Conservation (phyloP, 2,113 vertebrate genomes). For the Cranoglanis bouderius region DNA sequence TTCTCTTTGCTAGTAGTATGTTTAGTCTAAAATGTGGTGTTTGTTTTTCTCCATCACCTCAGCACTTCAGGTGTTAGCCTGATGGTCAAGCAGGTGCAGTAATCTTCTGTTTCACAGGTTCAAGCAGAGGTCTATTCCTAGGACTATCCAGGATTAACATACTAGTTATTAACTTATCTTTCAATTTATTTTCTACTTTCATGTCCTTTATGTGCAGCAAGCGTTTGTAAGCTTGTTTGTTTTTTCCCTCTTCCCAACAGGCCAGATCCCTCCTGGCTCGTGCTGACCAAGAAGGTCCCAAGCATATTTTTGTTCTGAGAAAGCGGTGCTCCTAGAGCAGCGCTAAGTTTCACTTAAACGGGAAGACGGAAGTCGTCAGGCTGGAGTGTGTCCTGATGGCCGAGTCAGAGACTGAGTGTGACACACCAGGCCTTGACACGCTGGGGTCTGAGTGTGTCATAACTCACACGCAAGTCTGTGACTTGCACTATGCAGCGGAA, state of each 20-base stretch:
- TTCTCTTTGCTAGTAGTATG: not conserved
- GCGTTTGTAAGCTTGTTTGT: not conserved
- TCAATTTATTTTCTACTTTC: not conserved
- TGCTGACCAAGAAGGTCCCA: slow-evolving; percentile 51
- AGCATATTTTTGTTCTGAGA: slow-evolving; percentile 21
- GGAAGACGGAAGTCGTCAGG: slow-evolving; percentile 78
- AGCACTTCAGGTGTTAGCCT: not conserved
- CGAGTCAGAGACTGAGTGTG: slow-evolving; percentile 83
- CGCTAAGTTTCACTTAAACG: slow-evolving; percentile 62
- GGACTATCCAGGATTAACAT: not conserved
- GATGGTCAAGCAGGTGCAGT: not conserved
- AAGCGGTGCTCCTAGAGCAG: slow-evolving; percentile 55
- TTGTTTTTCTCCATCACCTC: not conserved
- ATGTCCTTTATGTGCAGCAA: not conserved
- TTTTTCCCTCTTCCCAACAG: slow-evolving; percentile 35
- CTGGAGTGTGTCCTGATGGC: slow-evolving; percentile 82
- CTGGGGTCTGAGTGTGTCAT: slow-evolving; percentile 84
- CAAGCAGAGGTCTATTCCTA: not conserved
- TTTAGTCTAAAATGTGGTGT: not conserved
- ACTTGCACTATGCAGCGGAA: slow-evolving; percentile 78
- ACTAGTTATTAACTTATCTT: not conserved
- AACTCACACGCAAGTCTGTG: slow-evolving; percentile 77
- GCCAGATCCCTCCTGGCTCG: slow-evolving; percentile 35
- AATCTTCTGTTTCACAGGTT: not conserved
- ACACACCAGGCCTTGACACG: slow-evolving; percentile 81